These are phyloP conservation scores for Drosophila oshimai DNA, from an alignment of 1,140 invertebrate genomes.

Conservation along the genomic window DNA sequence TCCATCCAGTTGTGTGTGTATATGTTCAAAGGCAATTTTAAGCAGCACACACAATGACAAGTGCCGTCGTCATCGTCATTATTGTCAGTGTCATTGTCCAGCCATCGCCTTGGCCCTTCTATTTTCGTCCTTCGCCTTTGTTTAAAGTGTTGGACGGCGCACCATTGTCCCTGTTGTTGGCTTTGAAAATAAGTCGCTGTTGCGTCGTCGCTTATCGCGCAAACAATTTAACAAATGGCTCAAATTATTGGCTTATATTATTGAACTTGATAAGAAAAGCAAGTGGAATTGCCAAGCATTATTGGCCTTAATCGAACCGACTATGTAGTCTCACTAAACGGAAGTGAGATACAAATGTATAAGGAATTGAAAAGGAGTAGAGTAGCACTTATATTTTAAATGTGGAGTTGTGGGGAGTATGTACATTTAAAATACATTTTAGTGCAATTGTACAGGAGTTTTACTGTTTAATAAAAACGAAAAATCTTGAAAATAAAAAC, in stretches of 20 bases:
- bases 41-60: constrained; percentile 57
- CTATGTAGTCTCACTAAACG: background rate
- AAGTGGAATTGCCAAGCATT: constrained; percentile 3
- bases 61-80: constrained; percentile 34
- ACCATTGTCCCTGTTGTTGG: constrained; percentile 62
- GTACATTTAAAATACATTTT: too few relatives aligned
- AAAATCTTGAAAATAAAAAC: too few relatives aligned
- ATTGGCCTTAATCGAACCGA: constrained; percentile 7
- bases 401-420: too few relatives aligned
- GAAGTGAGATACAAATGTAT: background rate
- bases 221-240: constrained; percentile 76
- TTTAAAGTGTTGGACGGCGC: constrained; percentile 70
- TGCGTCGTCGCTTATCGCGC: constrained; percentile 54
- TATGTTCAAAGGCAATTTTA: constrained; percentile 45
- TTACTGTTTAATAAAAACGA: too few relatives aligned
- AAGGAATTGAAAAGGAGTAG: background rate
- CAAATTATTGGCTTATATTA: constrained; percentile 57
- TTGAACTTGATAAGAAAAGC: constrained; percentile 39
- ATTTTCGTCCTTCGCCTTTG: constrained; percentile 30
- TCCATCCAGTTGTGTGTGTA: background rate
- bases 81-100: constrained; percentile 39
- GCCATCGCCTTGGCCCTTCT: constrained; percentile 24
- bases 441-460: too few relatives aligned
- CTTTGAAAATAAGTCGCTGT: constrained; percentile 34
- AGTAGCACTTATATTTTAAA: too few relatives aligned